Conservation (phyloP, 2,113 vertebrate species). For the Monopterus albus region DNA sequence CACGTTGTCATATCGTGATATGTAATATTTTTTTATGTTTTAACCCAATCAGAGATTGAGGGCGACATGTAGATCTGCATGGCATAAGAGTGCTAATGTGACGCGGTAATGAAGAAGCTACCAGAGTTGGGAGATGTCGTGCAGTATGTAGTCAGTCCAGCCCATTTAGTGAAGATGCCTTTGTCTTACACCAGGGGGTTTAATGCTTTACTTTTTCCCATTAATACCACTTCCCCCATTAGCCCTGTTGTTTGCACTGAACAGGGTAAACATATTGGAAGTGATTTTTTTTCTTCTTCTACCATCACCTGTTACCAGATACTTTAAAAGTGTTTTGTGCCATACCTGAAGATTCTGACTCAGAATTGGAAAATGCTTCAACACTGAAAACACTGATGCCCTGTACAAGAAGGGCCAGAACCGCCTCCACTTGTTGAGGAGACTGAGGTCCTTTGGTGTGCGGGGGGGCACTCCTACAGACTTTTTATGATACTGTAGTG, state of each 20-base stretch:
- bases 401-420: too few relatives aligned
- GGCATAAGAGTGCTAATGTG: background rate
- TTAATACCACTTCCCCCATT: slow-evolving; percentile 8
- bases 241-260: background rate
- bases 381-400: too few relatives aligned
- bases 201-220: background rate
- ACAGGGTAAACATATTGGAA: background rate
- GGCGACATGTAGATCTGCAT: too few relatives aligned
- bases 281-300: background rate
- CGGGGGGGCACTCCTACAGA: too few relatives aligned
- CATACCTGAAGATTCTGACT: too few relatives aligned
- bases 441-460: too few relatives aligned
- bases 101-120: background rate
- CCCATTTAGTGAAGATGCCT: background rate
- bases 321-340: background rate
- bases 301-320: background rate
- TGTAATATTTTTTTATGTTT: too few relatives aligned
- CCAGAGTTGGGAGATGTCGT: background rate
- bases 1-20: too few relatives aligned
- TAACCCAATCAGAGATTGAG: too few relatives aligned
- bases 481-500: too few relatives aligned
- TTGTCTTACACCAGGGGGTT: background rate
- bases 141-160: background rate
- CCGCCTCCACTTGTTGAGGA: too few relatives aligned
- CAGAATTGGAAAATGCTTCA: too few relatives aligned